Evolutionary conservation across 2,797 vertebrate genomes (phyloP).

Genomic region (Falco concolor): DNA sequence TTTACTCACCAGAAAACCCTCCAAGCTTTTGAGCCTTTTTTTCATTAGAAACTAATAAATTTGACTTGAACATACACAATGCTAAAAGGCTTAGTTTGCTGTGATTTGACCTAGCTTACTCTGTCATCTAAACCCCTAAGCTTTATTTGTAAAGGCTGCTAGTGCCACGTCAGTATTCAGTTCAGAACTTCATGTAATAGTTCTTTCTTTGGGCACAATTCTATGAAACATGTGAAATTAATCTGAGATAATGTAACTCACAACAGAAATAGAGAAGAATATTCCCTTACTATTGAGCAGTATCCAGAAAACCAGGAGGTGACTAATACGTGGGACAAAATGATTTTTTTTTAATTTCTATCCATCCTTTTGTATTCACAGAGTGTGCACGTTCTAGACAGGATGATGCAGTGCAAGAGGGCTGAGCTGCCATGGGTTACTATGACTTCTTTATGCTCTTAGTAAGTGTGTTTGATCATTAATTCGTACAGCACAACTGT

Average conservation of each 20-base stretch:
- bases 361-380: background rate
- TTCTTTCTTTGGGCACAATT: conserved; percentile 9
- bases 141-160: conserved; percentile 48
- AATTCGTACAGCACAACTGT: background rate
- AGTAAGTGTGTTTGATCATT: background rate
- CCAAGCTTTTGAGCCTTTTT: conserved; percentile 54
- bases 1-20: conserved; percentile 44
- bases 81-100: conserved; percentile 51
- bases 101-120: conserved; percentile 11
- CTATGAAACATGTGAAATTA: conserved; percentile 33
- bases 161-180: conserved; percentile 44
- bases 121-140: conserved; percentile 34
- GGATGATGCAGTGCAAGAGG: background rate
- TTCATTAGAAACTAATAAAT: conserved; percentile 66
- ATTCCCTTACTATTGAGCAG: background rate
- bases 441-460: background rate
- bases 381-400: background rate
- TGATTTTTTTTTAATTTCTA: background rate
- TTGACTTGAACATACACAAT: conserved; percentile 47
- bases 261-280: background rate
- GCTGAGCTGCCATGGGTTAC: background rate
- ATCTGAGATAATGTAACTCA: conserved; percentile 29
- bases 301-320: conserved; percentile 21
- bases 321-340: background rate
- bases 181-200: conserved; percentile 38